Evolutionary conservation across 2,113 vertebrate species (phyloP).

Genomic region (Hypocryptadius cinnamomeus): DNA sequence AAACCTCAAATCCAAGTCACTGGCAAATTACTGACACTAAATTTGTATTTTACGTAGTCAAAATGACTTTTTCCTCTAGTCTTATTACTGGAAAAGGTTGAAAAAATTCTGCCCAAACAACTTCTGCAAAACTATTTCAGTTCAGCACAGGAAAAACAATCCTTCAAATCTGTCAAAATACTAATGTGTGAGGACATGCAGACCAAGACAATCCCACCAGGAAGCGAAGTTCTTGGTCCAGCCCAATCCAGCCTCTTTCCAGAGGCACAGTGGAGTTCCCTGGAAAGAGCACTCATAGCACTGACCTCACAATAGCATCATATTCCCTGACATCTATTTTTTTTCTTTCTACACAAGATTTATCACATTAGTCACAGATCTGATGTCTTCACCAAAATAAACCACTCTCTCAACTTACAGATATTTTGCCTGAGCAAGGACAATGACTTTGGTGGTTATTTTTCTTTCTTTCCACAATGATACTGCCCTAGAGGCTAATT

Average conservation of each 20-base stretch:
- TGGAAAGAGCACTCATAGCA: neutral
- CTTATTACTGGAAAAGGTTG: neutral
- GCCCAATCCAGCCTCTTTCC: neutral
- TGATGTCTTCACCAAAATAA: neutral
- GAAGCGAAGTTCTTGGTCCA: neutral
- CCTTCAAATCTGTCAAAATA: neutral
- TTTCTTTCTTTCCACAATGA: neutral
- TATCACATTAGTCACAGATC: neutral
- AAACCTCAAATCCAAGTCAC: neutral
- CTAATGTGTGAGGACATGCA: neutral
- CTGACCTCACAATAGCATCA: neutral
- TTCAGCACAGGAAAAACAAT: neutral
- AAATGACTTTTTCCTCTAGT: neutral
- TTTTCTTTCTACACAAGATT: neutral
- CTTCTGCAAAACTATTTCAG: neutral
- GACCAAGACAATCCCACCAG: neutral
- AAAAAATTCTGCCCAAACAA: neutral
- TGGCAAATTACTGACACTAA: neutral
- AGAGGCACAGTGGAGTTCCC: neutral
- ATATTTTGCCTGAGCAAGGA: neutral
- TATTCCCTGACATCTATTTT: neutral
- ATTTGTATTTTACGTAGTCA: neutral
- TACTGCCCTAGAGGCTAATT: neutral
- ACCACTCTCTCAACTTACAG: neutral
- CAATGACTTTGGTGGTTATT: neutral